phyloP scores from a whole-genome alignment of 2,888 invertebrate species.

The Cephus rjabovi region DNA sequence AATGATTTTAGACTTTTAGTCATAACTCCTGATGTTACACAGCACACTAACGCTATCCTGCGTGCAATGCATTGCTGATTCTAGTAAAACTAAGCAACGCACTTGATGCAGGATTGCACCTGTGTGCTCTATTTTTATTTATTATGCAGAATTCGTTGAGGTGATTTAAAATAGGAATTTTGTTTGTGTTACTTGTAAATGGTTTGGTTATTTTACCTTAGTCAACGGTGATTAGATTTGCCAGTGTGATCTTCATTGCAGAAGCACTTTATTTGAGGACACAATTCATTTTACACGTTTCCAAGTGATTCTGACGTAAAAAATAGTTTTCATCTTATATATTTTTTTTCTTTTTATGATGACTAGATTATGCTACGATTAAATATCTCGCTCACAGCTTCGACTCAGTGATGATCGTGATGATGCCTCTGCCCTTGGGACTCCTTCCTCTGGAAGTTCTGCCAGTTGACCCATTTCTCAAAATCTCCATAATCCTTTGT shows the following conservation, averaged over 20 bases:
- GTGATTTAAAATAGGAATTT: background rate
- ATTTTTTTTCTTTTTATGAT: constrained; percentile 9
- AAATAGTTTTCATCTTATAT: background rate
- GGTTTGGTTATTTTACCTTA: background rate
- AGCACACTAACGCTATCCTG: constrained; percentile 63
- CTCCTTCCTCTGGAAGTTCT: constrained; percentile 40
- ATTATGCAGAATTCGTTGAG: background rate
- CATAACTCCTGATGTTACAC: constrained; percentile 38
- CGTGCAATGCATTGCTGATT: constrained; percentile 65
- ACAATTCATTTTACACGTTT: constrained; percentile 30
- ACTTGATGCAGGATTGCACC: constrained; percentile 66
- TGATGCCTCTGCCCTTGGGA: constrained; percentile 43
- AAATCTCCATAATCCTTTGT: constrained; percentile 35
- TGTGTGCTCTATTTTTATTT: constrained; percentile 40
- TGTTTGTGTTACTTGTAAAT: background rate
- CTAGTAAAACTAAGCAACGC: constrained; percentile 58
- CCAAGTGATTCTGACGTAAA: background rate
- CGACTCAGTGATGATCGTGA: constrained; percentile 46
- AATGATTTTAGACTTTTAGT: background rate
- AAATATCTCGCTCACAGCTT: constrained; percentile 1
- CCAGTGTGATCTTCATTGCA: constrained; percentile 21
- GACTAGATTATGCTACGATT: constrained; percentile 21
- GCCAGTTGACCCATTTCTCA: constrained; percentile 46
- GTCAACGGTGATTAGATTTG: background rate
- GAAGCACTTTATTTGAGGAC: constrained; percentile 37